Base-by-base conservation (phyloP, 2,113 vertebrate genomes). In the Laticauda laticaudata region DNA sequence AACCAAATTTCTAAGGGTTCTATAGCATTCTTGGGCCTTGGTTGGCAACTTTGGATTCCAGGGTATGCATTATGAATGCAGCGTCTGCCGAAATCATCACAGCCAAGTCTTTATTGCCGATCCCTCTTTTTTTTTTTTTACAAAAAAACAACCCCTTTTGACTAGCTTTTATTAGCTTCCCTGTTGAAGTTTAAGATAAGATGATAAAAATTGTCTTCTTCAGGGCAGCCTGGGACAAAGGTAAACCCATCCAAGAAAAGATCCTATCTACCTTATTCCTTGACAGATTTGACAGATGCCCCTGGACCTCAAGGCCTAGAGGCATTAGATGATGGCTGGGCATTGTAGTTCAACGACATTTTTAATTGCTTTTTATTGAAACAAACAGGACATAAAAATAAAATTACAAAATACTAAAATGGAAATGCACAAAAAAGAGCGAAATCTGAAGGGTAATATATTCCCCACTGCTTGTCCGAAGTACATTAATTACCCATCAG, bases 61-160 rank as follows among this genome's bases (percentile, higher is more conserved):
- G 95, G 91, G 64, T 94, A 87, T 96, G 96, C 95, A 96, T 96
- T 96, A 97, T 97, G 96, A 95, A 97, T 97, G 95, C 91, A 94
- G 93, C 93, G 95, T 92, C 95, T 97, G 95, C 95, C 23, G n/a
- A 64, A 93, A 55, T 57, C 56, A 61, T 54, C 81, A 14, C n/a
- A 90, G 92, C 88, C 92, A 93, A 93, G 45, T 87, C 14, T 95
- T 94, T 95, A 95, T 95, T 94, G 94, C 90, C 92, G 92, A 91
- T 91, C 92, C 89, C 93, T 69, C 64, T 69, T n/a, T n/a, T 15
- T n/a, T 15, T 69, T 92, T 94, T 93, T 81, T 39, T 15, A 75
- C 15, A 75, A 43, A 34, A 92, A 95, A 95, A 64, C 3, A 64
- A 69, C 0, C 92, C 64, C 92, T 95, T 97, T 92, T 94, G 89